A percentile compares a stretch with the other conserved stretches of the same genome.
Evolutionary conservation across 64 coral and sea anemone genomes (phyloP).

Genomic region (Porites australiensis): DNA sequence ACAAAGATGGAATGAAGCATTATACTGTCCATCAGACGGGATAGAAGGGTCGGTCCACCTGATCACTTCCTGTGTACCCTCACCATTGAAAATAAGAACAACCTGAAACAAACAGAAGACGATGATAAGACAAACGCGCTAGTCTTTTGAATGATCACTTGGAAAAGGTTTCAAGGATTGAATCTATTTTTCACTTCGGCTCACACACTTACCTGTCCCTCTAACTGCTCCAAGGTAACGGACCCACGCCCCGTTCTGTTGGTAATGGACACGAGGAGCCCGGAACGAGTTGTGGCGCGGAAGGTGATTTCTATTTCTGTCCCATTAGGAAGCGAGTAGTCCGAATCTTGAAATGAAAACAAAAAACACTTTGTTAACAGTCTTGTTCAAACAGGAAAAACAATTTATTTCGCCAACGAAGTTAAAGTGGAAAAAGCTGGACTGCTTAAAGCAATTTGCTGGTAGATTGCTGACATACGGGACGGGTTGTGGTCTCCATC

Average conservation of each 20-base stretch:
- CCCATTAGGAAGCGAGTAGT: constrained; percentile 51
- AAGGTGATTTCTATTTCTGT: constrained; percentile 60
- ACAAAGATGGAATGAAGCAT: constrained; percentile 86
- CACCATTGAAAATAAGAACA: constrained; percentile 45
- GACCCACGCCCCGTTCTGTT: constrained; percentile 50
- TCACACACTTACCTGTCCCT: constrained; percentile 79
- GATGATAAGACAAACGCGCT: neutral
- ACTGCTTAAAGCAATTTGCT: too few species aligned
- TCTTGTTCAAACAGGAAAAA: too few species aligned
- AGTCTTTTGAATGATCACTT: too few species aligned
- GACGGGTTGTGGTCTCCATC: too few species aligned
- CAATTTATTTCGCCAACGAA: too few species aligned
- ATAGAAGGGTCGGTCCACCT: constrained; percentile 80
- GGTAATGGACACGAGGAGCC: constrained; percentile 58
- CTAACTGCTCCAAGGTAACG: constrained; percentile 77
- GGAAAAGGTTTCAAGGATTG: too few species aligned
- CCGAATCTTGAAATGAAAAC: constrained; percentile 44
- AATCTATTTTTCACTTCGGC: too few species aligned
- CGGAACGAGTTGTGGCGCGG: constrained; percentile 70
- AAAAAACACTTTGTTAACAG: neutral
- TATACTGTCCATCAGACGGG: constrained; percentile 60
- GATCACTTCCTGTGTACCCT: constrained; percentile 38
- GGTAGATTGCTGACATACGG: too few species aligned
- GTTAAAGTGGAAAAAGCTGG: too few species aligned
- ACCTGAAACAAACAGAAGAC: constrained; percentile 30